These are phyloP conservation scores for Apantesis nais DNA, from an alignment of 2,888 invertebrate genomes.

Conservation along the genomic window DNA sequence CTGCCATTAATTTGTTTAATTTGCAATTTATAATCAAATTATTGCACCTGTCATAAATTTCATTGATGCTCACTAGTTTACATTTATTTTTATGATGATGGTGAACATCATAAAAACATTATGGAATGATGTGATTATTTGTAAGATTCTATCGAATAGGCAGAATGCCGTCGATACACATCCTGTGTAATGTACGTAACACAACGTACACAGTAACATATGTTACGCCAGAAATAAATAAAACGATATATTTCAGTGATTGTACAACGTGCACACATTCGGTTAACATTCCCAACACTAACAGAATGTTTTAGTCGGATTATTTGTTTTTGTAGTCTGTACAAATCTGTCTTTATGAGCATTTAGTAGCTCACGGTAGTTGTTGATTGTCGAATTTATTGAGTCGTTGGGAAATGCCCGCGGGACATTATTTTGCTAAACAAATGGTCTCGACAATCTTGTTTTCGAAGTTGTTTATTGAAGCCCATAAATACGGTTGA, in stretches of 20 bases:
- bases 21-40: background rate
- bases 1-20: background rate
- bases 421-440: constrained; percentile 20
- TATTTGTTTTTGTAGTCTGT: constrained; percentile 20
- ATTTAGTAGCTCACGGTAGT: constrained; percentile 22
- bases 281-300: constrained; percentile 22
- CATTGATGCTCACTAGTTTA: background rate
- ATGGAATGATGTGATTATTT: background rate
- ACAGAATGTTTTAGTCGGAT: constrained; percentile 23
- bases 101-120: background rate
- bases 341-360: constrained; percentile 32
- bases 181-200: constrained; percentile 13
- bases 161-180: constrained; percentile 22
- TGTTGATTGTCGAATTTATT: constrained; percentile 26
- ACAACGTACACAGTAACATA: constrained; percentile 54
- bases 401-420: constrained; percentile 12
- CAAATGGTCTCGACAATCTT: constrained; percentile 18
- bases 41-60: background rate
- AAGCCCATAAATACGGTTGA: constrained; percentile 11
- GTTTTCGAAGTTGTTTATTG: constrained; percentile 14
- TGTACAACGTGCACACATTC: constrained; percentile 26
- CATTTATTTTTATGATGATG: background rate
- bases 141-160: constrained; percentile 23
- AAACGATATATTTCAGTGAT: constrained; percentile 46
- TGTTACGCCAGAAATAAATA: constrained; percentile 55